Evolutionary conservation across 2,797 vertebrate genomes (phyloP).

Genomic region (Mus caroli): DNA sequence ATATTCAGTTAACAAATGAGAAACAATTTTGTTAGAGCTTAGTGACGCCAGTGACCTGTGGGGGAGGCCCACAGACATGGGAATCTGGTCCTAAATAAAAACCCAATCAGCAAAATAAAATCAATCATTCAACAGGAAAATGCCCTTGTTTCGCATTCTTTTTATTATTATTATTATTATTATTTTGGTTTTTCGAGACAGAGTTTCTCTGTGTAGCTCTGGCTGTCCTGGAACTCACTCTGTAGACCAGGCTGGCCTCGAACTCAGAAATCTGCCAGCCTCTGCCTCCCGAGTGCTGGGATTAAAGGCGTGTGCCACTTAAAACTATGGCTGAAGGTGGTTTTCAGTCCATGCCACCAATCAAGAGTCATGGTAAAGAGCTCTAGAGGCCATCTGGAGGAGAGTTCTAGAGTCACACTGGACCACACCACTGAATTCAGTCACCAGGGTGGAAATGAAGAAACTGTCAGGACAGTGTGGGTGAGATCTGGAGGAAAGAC

Average conservation of each 20-base stretch:
- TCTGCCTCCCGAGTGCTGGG: too few relatives aligned
- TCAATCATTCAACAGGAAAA: constrained; percentile 31
- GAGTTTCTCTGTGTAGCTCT: too few relatives aligned
- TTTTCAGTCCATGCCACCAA: not conserved
- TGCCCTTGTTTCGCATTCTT: not conserved
- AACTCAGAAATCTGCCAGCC: too few relatives aligned
- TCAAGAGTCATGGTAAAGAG: not conserved
- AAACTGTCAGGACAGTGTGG: constrained; percentile 46
- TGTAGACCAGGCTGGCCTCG: too few relatives aligned
- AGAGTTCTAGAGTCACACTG: constrained; percentile 35
- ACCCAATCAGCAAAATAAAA: not conserved
- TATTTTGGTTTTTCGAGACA: too few relatives aligned
- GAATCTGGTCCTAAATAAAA: not conserved
- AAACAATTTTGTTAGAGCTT: constrained; percentile 47
- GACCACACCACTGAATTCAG: not conserved
- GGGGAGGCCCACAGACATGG: not conserved
- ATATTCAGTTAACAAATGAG: not conserved
- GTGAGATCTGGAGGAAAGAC: not conserved
- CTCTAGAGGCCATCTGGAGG: constrained; percentile 54
- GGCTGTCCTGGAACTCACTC: too few relatives aligned
- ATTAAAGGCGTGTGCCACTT: too few relatives aligned
- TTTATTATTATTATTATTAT: too few relatives aligned
- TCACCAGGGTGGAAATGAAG: constrained; percentile 11
- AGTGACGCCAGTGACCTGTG: not conserved
- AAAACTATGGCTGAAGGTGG: not conserved